Conservation (phyloP, 2,888 invertebrate genomes). For the Pollenia labialis region DNA sequence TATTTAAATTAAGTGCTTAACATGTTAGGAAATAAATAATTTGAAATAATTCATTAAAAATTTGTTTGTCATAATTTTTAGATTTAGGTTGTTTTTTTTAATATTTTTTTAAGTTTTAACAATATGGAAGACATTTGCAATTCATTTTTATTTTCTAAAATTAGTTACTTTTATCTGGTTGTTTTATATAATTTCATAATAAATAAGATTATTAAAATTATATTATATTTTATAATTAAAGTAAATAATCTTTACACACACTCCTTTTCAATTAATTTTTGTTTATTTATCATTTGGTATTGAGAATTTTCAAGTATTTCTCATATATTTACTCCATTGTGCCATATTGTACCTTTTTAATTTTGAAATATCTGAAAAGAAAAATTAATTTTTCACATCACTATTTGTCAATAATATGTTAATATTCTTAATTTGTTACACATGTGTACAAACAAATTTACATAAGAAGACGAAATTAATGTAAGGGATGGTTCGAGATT, state of each 20-base stretch:
- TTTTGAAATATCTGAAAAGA: conserved; percentile 91
- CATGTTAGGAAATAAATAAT: conserved; percentile 51
- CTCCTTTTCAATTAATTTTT: conserved; percentile 50
- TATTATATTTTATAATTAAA: conserved; percentile 53
- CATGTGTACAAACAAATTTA: too few relatives aligned
- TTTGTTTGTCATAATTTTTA: conserved; percentile 58
- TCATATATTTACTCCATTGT: conserved; percentile 90
- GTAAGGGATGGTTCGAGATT: too few relatives aligned
- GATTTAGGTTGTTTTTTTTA: conserved; percentile 61
- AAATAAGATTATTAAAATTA: conserved; percentile 58
- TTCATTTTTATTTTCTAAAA: conserved; percentile 73
- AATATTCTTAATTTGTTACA: too few relatives aligned
- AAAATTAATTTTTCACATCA: not conserved
- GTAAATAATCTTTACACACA: conserved; percentile 71
- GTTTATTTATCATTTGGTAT: conserved; percentile 21
- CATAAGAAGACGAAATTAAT: too few relatives aligned
- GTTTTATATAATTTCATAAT: conserved; percentile 47
- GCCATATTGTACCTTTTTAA: conserved; percentile 96
- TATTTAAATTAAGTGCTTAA: conserved; percentile 64
- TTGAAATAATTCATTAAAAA: conserved; percentile 50
- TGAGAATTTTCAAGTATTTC: conserved; percentile 14
- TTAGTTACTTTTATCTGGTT: conserved; percentile 60
- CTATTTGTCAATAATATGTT: too few relatives aligned
- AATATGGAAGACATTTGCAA: conserved; percentile 82
- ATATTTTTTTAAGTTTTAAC: conserved; percentile 75